Evolutionary conservation across 1,140 invertebrate genomes (phyloP).

Genomic region (Aphidius gifuensis): DNA sequence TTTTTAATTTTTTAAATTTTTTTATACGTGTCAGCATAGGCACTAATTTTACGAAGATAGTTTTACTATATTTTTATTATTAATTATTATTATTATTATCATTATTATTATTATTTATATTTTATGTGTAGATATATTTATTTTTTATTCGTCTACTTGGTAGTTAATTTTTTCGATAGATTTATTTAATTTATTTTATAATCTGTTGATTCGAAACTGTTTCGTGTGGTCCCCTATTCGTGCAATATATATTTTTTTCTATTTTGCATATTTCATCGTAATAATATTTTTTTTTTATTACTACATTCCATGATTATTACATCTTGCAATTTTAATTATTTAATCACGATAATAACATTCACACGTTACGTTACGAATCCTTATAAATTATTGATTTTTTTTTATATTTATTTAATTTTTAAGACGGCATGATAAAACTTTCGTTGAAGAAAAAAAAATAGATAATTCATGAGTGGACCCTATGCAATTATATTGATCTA

Average conservation of each 20-base stretch:
- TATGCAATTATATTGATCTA: too few relatives aligned
- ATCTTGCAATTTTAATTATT: background rate
- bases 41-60: constrained; percentile 23
- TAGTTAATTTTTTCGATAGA: background rate
- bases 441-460: too few relatives aligned
- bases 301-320: background rate
- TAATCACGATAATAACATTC: constrained; percentile 8
- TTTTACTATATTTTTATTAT: constrained; percentile 2
- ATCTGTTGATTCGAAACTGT: constrained; percentile 13
- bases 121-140: background rate
- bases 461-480: too few relatives aligned
- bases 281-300: background rate
- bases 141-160: background rate
- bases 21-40: constrained; percentile 20
- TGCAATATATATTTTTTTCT: constrained; percentile 1
- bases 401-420: background rate
- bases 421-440: background rate
- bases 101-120: background rate
- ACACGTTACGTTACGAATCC: constrained; percentile 23
- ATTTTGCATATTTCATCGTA: background rate
- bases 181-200: background rate
- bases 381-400: background rate
- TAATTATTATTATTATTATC: constrained; percentile 10
- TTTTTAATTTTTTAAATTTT: constrained; percentile 10
- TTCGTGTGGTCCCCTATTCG: constrained; percentile 20